Conservation (phyloP, 1,140 invertebrate genomes). For the Drosophila setifemur region DNA sequence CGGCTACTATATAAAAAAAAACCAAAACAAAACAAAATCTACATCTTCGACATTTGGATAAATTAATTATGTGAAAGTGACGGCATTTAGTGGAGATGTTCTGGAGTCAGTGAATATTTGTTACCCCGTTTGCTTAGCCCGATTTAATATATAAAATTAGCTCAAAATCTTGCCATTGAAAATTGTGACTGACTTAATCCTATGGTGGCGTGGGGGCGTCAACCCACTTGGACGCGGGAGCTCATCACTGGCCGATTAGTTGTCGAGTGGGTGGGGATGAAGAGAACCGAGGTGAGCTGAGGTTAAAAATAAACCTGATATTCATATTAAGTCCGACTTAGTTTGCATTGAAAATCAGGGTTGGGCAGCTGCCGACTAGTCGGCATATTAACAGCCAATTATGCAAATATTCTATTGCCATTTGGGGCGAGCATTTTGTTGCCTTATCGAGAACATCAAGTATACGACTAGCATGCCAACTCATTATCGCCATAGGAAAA, state of each 20-base stretch:
- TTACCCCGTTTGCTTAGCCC: neutral
- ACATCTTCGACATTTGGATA: slow-evolving; percentile 21
- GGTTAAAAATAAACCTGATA: slow-evolving; percentile 26
- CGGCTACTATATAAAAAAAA: too few species aligned
- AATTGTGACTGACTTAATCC: neutral
- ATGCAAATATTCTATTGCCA: slow-evolving; percentile 31
- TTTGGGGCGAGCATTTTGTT: neutral
- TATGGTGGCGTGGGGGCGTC: neutral
- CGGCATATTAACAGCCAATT: slow-evolving; percentile 7
- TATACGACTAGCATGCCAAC: slow-evolving; percentile 4
- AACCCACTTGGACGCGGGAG: neutral
- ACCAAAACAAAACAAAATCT: slow-evolving; percentile 30
- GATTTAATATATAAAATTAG: slow-evolving; percentile 12
- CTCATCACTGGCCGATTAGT: slow-evolving; percentile 4
- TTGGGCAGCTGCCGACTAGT: slow-evolving; percentile 2
- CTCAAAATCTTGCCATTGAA: neutral
- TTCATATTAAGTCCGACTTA: neutral
- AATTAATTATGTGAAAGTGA: slow-evolving; percentile 63
- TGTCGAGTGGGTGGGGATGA: slow-evolving; percentile 22
- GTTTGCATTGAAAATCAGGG: slow-evolving; percentile 30
- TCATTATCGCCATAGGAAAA: neutral
- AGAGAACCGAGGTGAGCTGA: neutral
- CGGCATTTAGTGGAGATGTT: slow-evolving; percentile 33
- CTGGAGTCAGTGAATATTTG: neutral
- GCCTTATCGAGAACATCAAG: slow-evolving; percentile 24